Conservation (phyloP, 53 echinoderm and acorn worm species). For the Henricia sp. region DNA sequence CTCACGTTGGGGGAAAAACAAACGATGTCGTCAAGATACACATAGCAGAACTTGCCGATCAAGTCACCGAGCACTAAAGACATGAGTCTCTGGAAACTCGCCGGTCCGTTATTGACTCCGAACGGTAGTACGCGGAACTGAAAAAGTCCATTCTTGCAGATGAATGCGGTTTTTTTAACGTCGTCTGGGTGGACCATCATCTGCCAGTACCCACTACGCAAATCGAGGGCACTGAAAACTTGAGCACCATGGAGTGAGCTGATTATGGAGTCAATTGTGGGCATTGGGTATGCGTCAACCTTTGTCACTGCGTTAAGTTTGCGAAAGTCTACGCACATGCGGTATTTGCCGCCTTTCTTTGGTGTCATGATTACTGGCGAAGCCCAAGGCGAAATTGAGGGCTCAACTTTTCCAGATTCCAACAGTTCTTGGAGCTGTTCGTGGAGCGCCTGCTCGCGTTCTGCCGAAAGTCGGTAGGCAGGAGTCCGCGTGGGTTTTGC, state of each 20-base stretch:
- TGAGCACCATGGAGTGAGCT: conserved; percentile 54
- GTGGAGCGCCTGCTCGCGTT: background rate
- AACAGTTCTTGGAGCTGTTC: background rate
- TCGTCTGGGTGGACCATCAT: conserved; percentile 65
- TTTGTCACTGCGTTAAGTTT: conserved; percentile 26
- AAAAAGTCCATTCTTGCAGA: conserved; percentile 47
- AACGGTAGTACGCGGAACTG: conserved; percentile 69
- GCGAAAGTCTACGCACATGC: conserved; percentile 39
- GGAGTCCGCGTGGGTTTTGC: background rate
- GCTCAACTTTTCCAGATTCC: conserved; percentile 26
- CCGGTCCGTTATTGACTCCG: conserved; percentile 33
- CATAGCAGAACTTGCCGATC: conserved; percentile 35
- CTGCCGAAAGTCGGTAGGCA: background rate
- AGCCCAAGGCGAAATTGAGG: conserved; percentile 34
- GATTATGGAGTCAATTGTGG: conserved; percentile 54
- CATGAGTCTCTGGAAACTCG: conserved; percentile 47
- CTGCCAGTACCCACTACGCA: conserved; percentile 75
- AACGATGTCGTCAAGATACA: conserved; percentile 46
- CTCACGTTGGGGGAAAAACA: conserved; percentile 9
- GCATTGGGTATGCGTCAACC: conserved; percentile 61
- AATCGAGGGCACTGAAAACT: conserved; percentile 56
- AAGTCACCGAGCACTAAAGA: conserved; percentile 20
- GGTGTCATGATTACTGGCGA: conserved; percentile 33
- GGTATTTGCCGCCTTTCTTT: conserved; percentile 28
- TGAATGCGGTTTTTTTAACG: conserved; percentile 69